Percentiles rank a stretch among this genome's conserved stretches.
Evolutionary conservation across 2,888 invertebrate species (phyloP).

Genomic region (Chironomus tentans): DNA sequence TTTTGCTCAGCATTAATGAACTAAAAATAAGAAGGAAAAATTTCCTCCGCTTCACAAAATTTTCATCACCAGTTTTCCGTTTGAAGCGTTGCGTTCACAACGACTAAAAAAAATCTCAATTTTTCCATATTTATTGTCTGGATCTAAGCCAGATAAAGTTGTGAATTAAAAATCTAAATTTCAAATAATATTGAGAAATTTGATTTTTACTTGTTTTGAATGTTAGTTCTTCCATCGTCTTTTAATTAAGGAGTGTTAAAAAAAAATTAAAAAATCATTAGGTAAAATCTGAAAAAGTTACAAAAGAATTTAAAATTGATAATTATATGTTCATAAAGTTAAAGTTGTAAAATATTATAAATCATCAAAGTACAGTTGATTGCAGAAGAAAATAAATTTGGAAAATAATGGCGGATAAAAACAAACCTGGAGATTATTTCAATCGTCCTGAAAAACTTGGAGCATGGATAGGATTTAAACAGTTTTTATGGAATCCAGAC

Average conservation of each 20-base stretch:
- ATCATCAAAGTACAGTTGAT: not conserved
- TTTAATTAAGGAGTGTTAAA: not conserved
- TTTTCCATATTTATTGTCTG: not conserved
- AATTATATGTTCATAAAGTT: not conserved
- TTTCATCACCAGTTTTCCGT: conserved; percentile 20
- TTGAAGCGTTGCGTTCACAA: conserved; percentile 10
- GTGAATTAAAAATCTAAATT: not conserved
- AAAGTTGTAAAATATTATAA: not conserved
- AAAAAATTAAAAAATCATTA: not conserved
- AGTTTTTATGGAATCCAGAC: conserved; percentile 87
- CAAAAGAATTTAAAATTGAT: not conserved
- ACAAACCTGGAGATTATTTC: conserved; percentile 60
- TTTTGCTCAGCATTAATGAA: not conserved
- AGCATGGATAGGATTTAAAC: conserved; percentile 74
- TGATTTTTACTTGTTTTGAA: not conserved
- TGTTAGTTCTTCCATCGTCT: not conserved
- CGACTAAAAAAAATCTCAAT: not conserved
- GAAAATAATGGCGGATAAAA: conserved; percentile 62
- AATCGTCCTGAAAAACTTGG: conserved; percentile 71
- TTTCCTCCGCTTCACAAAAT: not conserved
- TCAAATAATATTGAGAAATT: not conserved
- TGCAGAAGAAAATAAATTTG: not conserved
- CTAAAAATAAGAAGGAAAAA: conserved; percentile 17
- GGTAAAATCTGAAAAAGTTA: not conserved
- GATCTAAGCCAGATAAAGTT: not conserved